Conservation (phyloP, 2,888 invertebrate genomes). For the Labia minor region DNA sequence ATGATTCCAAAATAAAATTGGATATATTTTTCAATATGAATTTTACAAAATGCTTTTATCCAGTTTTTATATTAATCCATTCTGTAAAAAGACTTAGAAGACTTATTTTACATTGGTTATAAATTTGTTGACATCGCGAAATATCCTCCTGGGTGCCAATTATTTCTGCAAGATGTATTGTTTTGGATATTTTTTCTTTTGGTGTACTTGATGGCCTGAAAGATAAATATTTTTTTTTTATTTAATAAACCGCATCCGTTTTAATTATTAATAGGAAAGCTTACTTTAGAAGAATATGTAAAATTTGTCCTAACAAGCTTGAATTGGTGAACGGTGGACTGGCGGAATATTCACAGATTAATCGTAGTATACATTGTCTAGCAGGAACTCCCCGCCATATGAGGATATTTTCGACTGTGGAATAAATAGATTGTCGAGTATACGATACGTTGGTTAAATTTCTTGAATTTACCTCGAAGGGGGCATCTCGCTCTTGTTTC, state of each 20-base stretch:
- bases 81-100: neutral
- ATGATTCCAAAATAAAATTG: no score
- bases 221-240: neutral
- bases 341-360: slow-evolving; percentile 65
- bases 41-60: no score
- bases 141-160: neutral
- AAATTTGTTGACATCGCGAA: neutral
- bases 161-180: neutral
- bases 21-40: no score
- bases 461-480: no score
- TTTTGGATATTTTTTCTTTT: neutral
- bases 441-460: neutral
- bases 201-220: neutral
- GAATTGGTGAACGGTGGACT: slow-evolving; percentile 55
- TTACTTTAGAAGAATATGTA: slow-evolving; percentile 66
- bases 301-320: slow-evolving; percentile 61
- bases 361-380: slow-evolving; percentile 57
- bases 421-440: neutral
- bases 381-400: slow-evolving; percentile 53
- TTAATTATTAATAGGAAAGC: slow-evolving; percentile 28
- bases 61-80: neutral
- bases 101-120: neutral
- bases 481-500: neutral
- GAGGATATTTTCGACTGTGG: slow-evolving; percentile 28
- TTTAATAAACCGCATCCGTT: neutral